Evolutionary conservation across 2,888 invertebrate genomes (phyloP), one percentile per base, ranked within the genome.

Genomic region (Ypsolopha sequella): DNA sequence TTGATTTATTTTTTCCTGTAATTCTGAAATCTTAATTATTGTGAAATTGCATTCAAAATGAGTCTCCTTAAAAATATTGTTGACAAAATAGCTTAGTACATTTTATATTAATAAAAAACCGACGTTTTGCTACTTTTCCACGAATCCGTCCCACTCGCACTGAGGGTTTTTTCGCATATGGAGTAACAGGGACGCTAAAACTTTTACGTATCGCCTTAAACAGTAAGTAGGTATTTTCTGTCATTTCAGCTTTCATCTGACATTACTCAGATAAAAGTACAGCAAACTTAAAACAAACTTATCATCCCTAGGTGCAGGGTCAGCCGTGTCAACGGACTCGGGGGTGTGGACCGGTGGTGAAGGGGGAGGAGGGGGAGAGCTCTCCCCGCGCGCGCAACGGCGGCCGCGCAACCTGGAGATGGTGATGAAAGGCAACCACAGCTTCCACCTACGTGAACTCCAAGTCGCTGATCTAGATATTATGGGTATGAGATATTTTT

Each of bases 401-500:
- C 89, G 91, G 55, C 91, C 92, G 0, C 86, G 94, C 49, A 92
- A 91, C 68, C 76, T 94, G 43, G 91, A 93, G 72, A 91, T 94
- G 89, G 89, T 93, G 38, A 90, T 93, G 76, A 89, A 88, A 41
- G 92, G 91, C 46, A 86, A 92, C 0, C 92, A 93, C 64, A 91
- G 89, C 58, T 95, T 94, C 74, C 93, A 94, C 59, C 91, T 94
- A 2, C 80, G 91, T 35, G 94, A 94, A 64, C 77, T 92, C 48
- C 85, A 85, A 56, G 75, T 75, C 53, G 70, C 74, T 14, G 87
- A 87, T 55, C 65, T 87, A 11, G 87, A 87, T 63, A 85, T 87
- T 52, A 82, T 87, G 86, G 87, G 87, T 87, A 54, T 60, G 67
- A 49, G 24, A 24, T 24, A 24, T 24, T 24, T 11, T 41, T 9